Evolutionary conservation across 2,113 vertebrate genomes (phyloP).

Genomic region (Hyperopisus bebe): DNA sequence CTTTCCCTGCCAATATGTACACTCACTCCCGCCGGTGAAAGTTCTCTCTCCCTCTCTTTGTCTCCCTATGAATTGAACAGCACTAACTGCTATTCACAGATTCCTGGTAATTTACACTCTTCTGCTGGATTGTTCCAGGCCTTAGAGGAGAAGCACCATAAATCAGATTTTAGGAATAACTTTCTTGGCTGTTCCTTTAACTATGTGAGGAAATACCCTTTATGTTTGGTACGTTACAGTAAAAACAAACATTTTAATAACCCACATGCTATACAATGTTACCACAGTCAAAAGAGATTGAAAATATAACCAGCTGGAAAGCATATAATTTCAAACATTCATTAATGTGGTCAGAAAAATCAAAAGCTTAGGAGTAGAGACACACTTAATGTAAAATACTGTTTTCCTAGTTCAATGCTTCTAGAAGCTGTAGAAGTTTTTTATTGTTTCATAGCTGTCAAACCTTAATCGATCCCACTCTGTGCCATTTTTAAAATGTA

Average conservation of each 20-base stretch:
- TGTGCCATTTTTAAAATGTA: background rate
- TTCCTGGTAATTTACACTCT: conserved; percentile 1
- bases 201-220: background rate
- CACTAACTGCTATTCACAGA: background rate
- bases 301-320: background rate
- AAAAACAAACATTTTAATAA: background rate
- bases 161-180: background rate
- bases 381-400: background rate
- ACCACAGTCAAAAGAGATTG: background rate
- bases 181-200: background rate
- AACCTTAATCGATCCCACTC: background rate
- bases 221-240: background rate
- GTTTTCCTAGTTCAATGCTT: background rate
- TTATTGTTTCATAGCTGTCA: background rate
- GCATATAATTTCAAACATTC: background rate
- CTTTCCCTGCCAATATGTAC: background rate
- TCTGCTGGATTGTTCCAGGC: background rate
- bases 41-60: background rate
- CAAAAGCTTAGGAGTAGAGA: background rate
- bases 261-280: background rate
- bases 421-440: background rate
- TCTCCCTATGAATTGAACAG: background rate
- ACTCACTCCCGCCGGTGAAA: background rate
- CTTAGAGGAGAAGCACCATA: background rate
- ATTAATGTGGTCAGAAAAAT: conserved; percentile 3